Evolutionary conservation across 1,140 invertebrate species (phyloP).

Genomic region (Holcopasites calliopsidis): DNA sequence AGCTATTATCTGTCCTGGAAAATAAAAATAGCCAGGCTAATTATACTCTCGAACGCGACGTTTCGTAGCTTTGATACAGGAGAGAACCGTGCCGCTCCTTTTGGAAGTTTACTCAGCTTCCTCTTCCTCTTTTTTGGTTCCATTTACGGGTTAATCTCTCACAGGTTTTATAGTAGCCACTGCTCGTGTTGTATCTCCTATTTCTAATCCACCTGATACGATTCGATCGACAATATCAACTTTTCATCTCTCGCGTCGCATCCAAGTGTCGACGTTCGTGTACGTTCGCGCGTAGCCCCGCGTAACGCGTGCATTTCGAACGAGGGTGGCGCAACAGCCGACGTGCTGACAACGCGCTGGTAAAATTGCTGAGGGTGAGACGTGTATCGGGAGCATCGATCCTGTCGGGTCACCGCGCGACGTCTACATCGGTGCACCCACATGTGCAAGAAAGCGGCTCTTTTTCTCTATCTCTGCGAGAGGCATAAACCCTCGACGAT

Average conservation of each 20-base stretch:
- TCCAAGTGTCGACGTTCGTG: conserved; percentile 17
- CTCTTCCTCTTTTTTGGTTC: background rate
- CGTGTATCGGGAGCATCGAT: conserved; percentile 77
- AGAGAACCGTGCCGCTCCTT: background rate
- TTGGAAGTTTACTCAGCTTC: background rate
- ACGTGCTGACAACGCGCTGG: background rate
- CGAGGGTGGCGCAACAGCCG: conserved; percentile 46
- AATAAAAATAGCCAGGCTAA: conserved; percentile 20
- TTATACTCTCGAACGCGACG: background rate
- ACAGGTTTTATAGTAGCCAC: too few relatives aligned
- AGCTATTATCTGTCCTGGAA: conserved; percentile 42
- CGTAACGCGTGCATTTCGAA: conserved; percentile 47
- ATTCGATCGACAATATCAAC: background rate
- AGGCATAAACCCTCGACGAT: background rate
- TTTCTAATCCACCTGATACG: conserved; percentile 2
- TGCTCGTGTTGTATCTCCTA: too few relatives aligned
- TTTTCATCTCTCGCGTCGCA: background rate
- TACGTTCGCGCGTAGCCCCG: background rate
- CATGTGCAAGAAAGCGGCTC: conserved; percentile 20
- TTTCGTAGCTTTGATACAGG: background rate
- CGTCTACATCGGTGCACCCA: conserved; percentile 58
- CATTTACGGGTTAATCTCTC: background rate
- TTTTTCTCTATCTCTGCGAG: too few relatives aligned
- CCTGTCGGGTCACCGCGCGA: conserved; percentile 70
- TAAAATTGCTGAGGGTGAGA: conserved; percentile 49